A percentile compares a stretch with the other conserved stretches of the same genome.
Conservation (phyloP, 2,888 invertebrate genomes). For the Zaprionus lineosus region DNA sequence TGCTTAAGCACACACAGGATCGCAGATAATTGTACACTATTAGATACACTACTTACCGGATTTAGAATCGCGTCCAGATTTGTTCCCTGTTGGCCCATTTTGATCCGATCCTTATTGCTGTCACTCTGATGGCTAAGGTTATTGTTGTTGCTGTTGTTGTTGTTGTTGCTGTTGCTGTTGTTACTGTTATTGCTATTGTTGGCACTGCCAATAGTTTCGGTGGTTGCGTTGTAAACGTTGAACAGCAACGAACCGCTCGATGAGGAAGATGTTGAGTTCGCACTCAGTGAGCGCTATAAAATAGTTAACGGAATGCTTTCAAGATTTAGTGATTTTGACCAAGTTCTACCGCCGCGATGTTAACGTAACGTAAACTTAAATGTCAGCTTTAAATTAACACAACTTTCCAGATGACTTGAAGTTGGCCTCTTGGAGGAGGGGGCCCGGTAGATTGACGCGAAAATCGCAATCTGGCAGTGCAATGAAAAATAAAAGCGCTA, state of each 20-base stretch:
- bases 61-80: conserved; percentile 80
- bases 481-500: conserved; percentile 49
- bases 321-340: not conserved
- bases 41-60: conserved; percentile 71
- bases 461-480: conserved; percentile 45
- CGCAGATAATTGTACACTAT: not conserved
- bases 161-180: conserved; percentile 44
- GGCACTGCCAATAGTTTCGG: conserved; percentile 48
- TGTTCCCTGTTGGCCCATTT: conserved; percentile 68
- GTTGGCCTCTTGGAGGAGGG: not conserved
- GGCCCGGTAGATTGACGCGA: conserved; percentile 2
- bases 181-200: conserved; percentile 42
- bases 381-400: not conserved
- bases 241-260: conserved; percentile 78
- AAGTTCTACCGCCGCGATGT: conserved; percentile 13
- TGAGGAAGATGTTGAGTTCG: conserved; percentile 66
- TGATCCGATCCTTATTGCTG: conserved; percentile 53
- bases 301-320: not conserved
- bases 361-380: conserved; percentile 18
- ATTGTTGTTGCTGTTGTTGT: conserved; percentile 35
- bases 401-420: conserved; percentile 1
- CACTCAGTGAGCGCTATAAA: conserved; percentile 77
- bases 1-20: not conserved
- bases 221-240: conserved; percentile 62
- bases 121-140: no score